These are phyloP conservation scores for Periophthalmus magnuspinnatus DNA, from an alignment of 2,797 vertebrate species.

Conservation along the genomic window DNA sequence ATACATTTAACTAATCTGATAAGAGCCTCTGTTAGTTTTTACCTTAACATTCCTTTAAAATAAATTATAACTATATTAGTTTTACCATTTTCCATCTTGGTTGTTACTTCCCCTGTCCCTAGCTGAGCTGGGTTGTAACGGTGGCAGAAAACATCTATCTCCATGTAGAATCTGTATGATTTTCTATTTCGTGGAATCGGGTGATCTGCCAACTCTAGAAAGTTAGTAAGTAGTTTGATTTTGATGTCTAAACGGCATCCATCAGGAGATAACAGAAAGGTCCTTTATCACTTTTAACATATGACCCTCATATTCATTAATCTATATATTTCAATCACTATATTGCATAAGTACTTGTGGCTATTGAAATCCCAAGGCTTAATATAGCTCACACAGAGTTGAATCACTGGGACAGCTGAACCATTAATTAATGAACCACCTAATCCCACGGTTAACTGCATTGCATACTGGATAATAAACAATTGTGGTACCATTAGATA, in stretches of 20 bases:
- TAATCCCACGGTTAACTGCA: conserved; percentile 6
- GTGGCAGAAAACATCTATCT: too few relatives aligned
- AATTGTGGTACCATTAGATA: neutral
- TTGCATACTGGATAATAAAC: neutral
- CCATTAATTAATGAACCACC: conserved; percentile 2
- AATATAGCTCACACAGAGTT: conserved; percentile 3
- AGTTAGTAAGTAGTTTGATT: neutral
- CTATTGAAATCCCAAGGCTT: neutral
- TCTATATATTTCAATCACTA: neutral
- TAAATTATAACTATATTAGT: too few relatives aligned
- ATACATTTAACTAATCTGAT: too few relatives aligned
- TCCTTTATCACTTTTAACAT: neutral
- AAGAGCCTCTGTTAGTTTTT: too few relatives aligned
- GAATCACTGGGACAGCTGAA: neutral
- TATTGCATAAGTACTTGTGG: neutral
- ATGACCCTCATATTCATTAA: too few relatives aligned
- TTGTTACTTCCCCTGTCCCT: too few relatives aligned
- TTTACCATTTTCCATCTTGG: too few relatives aligned
- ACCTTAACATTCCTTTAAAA: too few relatives aligned
- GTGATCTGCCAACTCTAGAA: too few relatives aligned
- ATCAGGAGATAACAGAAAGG: neutral
- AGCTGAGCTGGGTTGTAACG: too few relatives aligned
- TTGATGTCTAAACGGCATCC: neutral
- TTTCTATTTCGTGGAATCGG: too few relatives aligned
- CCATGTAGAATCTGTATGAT: too few relatives aligned